Base-by-base conservation (phyloP, 2,888 invertebrate genomes). In the Thelaira solivaga region DNA sequence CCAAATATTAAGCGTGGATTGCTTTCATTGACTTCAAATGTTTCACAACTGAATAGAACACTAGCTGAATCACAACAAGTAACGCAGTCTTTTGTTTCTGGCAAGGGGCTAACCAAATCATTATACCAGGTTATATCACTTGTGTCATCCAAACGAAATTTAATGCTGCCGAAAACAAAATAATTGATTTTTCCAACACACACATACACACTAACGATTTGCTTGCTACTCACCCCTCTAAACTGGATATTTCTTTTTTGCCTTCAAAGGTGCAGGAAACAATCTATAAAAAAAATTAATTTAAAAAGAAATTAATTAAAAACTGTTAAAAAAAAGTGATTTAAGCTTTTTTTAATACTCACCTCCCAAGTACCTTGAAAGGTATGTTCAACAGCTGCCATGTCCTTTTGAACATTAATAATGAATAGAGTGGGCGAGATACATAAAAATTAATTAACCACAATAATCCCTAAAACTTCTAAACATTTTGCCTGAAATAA, bases 1-100 rank as follows among this genome's bases (percentile, higher is more conserved):
- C 92, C 92, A 87, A 93, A 92, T 75, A 91, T 88, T 29, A 92
- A 86, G 64, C 86, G 85, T 16, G 88, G 88, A 82, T 86, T 86
- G 29, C 76, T 59, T 73, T 86, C 86, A 79, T 90, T 88, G 8
- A 90, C 88, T 89, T 93, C 93, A 85, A 92, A 93, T n/a, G 92
- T 93, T 86, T 93, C 93, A 88, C 93, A 93, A 84, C 90, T 91
- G 85, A 93, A 93, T 82, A 93, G 89, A 29, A 93, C 92, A 83
- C 92, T 89, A 3, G 88, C 88, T 64, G 88, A 86, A 62, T 87
- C 86, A 82, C 85, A 86, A 81, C 84, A 86, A 74, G 82, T 84
- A 80, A 83, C 83, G 75, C 87, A 85, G 83, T 86, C 86, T 83
- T 84, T 85, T 65, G 83, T 82, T 83, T 86, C 85, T 73, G 87